These are phyloP conservation scores for Callaeas wilsoni DNA, from an alignment of 2,113 vertebrate genomes.

Conservation along the genomic window DNA sequence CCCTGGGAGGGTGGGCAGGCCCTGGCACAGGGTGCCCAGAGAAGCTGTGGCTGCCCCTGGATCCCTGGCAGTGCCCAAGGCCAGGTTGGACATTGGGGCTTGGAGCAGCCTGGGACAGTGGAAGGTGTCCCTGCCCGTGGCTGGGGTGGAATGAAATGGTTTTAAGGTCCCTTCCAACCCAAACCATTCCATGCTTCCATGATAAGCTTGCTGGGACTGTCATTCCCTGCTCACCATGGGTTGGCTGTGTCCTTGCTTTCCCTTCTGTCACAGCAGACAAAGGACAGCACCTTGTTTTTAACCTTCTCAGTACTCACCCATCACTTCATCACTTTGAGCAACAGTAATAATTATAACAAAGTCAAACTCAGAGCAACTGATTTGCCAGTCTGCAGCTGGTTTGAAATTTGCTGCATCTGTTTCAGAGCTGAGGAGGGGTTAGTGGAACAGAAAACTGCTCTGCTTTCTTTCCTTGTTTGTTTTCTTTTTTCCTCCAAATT, in stretches of 20 bases:
- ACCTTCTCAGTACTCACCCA: neutral
- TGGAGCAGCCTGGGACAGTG: neutral
- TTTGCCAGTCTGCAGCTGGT: neutral
- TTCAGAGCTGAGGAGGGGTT: neutral
- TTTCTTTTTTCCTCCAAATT: neutral
- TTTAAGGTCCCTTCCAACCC: neutral
- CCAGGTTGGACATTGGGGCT: neutral
- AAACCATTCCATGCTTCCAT: neutral
- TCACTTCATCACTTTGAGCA: neutral
- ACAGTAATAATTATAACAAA: neutral
- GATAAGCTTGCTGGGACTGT: neutral
- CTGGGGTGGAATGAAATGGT: accelerated
- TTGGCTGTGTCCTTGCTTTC: neutral
- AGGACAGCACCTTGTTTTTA: neutral
- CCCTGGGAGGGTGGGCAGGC: accelerated
- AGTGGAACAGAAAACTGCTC: neutral
- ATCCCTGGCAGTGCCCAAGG: neutral
- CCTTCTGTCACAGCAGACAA: neutral
- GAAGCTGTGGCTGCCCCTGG: neutral
- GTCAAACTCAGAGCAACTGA: neutral
- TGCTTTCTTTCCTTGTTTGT: neutral
- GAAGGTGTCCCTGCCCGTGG: neutral
- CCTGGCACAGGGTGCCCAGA: neutral
- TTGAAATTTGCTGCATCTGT: neutral
- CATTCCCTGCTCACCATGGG: accelerated